Base-by-base conservation (phyloP, 1,140 invertebrate species). In the Bombus waltoni region DNA sequence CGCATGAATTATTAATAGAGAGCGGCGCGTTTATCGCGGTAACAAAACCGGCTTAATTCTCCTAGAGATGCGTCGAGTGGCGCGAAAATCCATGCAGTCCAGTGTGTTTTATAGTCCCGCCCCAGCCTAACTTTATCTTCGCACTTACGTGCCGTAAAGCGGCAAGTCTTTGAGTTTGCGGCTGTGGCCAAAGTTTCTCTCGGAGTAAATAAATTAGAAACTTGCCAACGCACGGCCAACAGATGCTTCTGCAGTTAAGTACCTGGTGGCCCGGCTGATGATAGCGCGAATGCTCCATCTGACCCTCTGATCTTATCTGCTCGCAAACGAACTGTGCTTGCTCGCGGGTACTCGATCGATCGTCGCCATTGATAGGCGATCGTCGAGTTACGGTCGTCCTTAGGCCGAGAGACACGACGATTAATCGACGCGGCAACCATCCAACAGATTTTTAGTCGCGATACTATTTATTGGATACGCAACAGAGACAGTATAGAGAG, bases 201-300 rank as follows among this genome's bases (percentile, higher is more conserved):
- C 28, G 65, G 38, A 79, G 75, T 89, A 89, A 89, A 89, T 89
- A 87, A 89, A 89, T 89, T 80, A 89, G 88, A 89, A 89, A 89
- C 87, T 89, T 47, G 78, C 82, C 53, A 70, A 70, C 62, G 74
- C 71, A 85, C 75, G 57, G 38, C 65, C 74, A 83, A 77, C 88
- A 83, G 88, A 90, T 90, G 88, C 86, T 77, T 79, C 74, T 62
- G 86, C 57, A 71, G 79, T 88, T 79, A 83, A 90, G 85, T 89
- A 81, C 66, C 85, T 83, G 82, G 78, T 68, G 42, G 65, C 38
- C 83, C 42, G 66, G 70, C 75, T 44, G 87, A 81, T 77, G 77
- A 79, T 80, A 85, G 65, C 86, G 42, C 68, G 68, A 57, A 6
- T 57, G 44, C 8, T 40, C 77, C 9, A 0, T 22, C 28, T 68